A percentile compares a stretch with the other conserved stretches of the same genome.
These are phyloP conservation scores for Tuberolachnus salignus DNA, from an alignment of 2,888 invertebrate genomes.

Conservation along the genomic window DNA sequence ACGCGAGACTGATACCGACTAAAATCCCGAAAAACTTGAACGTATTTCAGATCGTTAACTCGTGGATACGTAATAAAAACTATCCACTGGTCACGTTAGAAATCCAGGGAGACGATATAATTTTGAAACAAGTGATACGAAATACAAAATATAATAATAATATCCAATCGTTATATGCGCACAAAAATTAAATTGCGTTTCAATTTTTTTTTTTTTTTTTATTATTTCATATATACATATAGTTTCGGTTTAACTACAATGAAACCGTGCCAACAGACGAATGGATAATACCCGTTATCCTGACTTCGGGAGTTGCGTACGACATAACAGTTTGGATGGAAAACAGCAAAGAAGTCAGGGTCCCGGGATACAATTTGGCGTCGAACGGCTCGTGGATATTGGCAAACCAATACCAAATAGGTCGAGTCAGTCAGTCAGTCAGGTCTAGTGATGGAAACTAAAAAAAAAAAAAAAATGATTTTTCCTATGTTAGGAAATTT, in stretches of 20 bases:
- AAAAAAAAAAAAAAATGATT: no score
- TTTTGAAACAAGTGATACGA: slow-evolving; percentile 44
- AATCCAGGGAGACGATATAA: slow-evolving; percentile 32
- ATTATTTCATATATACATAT: no score
- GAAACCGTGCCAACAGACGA: slow-evolving; percentile 26
- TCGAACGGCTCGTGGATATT: slow-evolving; percentile 40
- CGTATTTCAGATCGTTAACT: slow-evolving; percentile 31
- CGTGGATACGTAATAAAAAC: slow-evolving; percentile 46
- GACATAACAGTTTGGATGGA: slow-evolving; percentile 34
- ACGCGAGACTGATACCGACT: slow-evolving; percentile 25
- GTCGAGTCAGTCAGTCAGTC: slow-evolving; percentile 37
- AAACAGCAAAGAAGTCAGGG: slow-evolving; percentile 35
- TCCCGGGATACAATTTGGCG: slow-evolving; percentile 23
- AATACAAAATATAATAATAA: no score
- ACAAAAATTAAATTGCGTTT: no score
- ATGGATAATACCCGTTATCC: slow-evolving; percentile 28
- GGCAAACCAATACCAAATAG: slow-evolving; percentile 39
- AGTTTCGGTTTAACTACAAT: slow-evolving; percentile 42
- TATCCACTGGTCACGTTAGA: slow-evolving; percentile 32
- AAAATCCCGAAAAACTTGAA: slow-evolving; percentile 31
- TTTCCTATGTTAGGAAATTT: no score
- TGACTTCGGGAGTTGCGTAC: slow-evolving; percentile 14
- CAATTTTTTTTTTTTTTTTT: no score
- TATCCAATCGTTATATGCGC: no score
- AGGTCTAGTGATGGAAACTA: background rate